These are phyloP conservation scores for Parnassius apollo DNA, from an alignment of 2,888 invertebrate genomes.

Conservation along the genomic window DNA sequence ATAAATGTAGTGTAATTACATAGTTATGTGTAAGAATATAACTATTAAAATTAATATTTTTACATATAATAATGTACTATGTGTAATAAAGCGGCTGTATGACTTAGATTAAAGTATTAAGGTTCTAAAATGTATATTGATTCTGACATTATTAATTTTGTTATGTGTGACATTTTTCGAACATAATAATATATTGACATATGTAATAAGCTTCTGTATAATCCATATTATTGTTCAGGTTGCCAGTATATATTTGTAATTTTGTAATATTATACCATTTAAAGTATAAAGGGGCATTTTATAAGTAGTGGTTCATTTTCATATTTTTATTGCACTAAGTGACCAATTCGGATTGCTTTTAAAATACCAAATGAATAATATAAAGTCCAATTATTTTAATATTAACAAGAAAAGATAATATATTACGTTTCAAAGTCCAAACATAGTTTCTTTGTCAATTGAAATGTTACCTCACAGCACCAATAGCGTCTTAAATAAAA, in stretches of 20 bases:
- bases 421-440: slow-evolving; percentile 1
- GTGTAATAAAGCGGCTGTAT: slow-evolving; percentile 7
- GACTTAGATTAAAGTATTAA: not conserved
- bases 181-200: not conserved
- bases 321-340: not conserved
- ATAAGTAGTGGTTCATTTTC: slow-evolving; percentile 1
- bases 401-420: not conserved
- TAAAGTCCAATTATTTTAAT: not conserved
- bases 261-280: not conserved
- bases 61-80: slow-evolving; percentile 8
- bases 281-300: not conserved
- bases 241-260: slow-evolving; percentile 6
- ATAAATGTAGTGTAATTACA: slow-evolving; percentile 24
- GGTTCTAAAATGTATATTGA: not conserved
- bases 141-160: slow-evolving; percentile 16
- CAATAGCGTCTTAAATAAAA: not conserved
- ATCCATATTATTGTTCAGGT: not conserved
- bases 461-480: slow-evolving; percentile 7
- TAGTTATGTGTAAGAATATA: slow-evolving; percentile 10
- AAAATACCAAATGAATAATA: no score
- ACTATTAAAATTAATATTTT: not conserved
- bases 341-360: not conserved
- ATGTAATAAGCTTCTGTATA: slow-evolving; percentile 1
- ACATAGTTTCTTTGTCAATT: slow-evolving; percentile 17
- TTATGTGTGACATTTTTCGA: slow-evolving; percentile 5